phyloP scores from a whole-genome alignment of 2,888 invertebrate genomes.

The Cryptosula pallasiana region DNA sequence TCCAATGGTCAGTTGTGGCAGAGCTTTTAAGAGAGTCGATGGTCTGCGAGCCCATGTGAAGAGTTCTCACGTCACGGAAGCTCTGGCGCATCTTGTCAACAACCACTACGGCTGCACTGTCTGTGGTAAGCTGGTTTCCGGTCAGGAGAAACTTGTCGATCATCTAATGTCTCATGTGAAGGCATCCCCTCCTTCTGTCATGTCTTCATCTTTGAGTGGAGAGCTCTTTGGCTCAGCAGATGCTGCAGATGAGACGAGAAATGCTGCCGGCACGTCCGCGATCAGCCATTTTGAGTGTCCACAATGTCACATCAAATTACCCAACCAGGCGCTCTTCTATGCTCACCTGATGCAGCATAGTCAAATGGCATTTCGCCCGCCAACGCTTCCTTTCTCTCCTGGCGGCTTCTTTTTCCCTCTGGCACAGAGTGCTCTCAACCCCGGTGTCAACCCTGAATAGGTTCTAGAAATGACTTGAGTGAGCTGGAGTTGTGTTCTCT shows the following conservation, averaged over 20 bases:
- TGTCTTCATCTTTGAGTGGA: constrained; percentile 21
- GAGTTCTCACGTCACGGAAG: constrained; percentile 2
- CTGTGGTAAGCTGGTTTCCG: constrained; percentile 15
- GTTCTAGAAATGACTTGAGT: no score
- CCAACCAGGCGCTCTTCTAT: constrained; percentile 13
- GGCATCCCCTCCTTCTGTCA: constrained; percentile 12
- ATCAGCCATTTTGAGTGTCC: constrained; percentile 3
- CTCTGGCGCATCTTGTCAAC: background rate
- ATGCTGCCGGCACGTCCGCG: background rate
- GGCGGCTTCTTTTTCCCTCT: constrained; percentile 7
- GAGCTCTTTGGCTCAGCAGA: background rate
- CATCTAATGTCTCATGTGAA: constrained; percentile 20
- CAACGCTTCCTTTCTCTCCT: constrained; percentile 2
- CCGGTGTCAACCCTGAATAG: background rate
- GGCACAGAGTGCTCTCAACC: background rate
- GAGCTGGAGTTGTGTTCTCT: no score
- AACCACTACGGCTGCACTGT: constrained; percentile 23
- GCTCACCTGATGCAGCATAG: constrained; percentile 17
- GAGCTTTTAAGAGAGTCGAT: constrained; percentile 21
- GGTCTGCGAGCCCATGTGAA: constrained; percentile 22
- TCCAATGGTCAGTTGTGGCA: background rate
- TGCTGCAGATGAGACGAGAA: background rate
- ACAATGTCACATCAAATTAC: background rate
- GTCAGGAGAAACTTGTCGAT: constrained; percentile 17
- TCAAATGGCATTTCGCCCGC: constrained; percentile 5